Evolutionary conservation across 2,113 vertebrate genomes (phyloP).

Genomic region (Lepidothrix coronata): DNA sequence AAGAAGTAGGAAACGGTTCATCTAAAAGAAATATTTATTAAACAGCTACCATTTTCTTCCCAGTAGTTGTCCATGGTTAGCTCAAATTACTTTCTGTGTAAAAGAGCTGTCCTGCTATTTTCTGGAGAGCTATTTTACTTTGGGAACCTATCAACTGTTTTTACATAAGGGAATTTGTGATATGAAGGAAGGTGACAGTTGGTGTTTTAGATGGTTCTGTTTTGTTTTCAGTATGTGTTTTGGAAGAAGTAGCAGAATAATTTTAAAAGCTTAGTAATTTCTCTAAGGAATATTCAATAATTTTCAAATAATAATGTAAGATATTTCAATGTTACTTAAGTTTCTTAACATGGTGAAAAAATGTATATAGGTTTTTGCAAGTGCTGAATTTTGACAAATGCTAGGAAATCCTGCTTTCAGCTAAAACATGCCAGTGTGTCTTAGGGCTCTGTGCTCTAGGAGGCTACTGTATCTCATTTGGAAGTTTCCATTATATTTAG

Average conservation of each 20-base stretch:
- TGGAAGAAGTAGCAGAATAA: background rate
- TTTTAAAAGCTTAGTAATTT: background rate
- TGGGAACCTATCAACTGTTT: background rate
- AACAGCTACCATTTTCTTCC: background rate
- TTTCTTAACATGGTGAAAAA: background rate
- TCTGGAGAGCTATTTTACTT: constrained; percentile 32
- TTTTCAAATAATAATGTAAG: background rate
- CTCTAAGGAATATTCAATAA: background rate
- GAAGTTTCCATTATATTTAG: background rate
- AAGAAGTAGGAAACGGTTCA: constrained; percentile 1
- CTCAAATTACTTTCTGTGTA: constrained; percentile 33
- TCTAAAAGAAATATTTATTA: constrained; percentile 34
- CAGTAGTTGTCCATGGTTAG: background rate
- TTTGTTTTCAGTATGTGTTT: background rate
- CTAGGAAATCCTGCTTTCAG: background rate
- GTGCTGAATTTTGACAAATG: background rate
- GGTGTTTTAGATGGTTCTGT: background rate
- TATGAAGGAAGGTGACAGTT: background rate
- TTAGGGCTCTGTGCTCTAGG: background rate
- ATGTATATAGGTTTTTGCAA: background rate
- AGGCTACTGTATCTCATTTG: background rate
- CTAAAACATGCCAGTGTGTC: background rate
- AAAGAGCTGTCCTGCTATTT: constrained; percentile 28
- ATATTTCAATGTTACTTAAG: background rate
- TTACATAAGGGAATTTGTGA: constrained; percentile 3